Conservation (phyloP, 2,113 vertebrate species). For the Pseudorhombus dupliciocellatus region DNA sequence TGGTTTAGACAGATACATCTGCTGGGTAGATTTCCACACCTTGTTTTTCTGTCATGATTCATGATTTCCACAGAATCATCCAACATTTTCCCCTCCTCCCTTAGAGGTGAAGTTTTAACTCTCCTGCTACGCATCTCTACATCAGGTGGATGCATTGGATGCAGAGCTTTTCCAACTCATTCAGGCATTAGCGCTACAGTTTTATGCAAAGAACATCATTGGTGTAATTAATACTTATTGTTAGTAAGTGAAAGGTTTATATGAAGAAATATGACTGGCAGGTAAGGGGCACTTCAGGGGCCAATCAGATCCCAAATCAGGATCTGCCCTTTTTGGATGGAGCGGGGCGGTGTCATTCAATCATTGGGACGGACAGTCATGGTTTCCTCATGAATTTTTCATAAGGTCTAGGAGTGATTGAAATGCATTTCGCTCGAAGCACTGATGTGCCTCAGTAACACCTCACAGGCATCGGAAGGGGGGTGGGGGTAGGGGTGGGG, state of each 20-base stretch:
- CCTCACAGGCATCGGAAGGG: not conserved
- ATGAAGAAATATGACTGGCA: too few species aligned
- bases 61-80: not conserved
- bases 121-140: not conserved
- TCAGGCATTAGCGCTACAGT: too few species aligned
- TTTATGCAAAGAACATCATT: too few species aligned
- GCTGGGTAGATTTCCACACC: not conserved
- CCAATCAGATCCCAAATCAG: too few species aligned
- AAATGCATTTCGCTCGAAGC: not conserved
- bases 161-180: too few species aligned
- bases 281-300: too few species aligned
- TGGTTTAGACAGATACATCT: not conserved
- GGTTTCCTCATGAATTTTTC: not conserved
- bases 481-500: too few species aligned
- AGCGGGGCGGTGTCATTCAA: too few species aligned
- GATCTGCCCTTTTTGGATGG: too few species aligned
- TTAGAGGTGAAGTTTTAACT: not conserved
- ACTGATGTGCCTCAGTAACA: not conserved
- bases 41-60: not conserved
- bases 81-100: not conserved
- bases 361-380: not conserved
- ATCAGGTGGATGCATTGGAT: too few species aligned
- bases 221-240: too few species aligned
- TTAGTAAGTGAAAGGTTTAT: too few species aligned
- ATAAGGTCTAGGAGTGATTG: not conserved